Conservation (phyloP, 1,140 invertebrate species). For the Rhagoletis pomonella region DNA sequence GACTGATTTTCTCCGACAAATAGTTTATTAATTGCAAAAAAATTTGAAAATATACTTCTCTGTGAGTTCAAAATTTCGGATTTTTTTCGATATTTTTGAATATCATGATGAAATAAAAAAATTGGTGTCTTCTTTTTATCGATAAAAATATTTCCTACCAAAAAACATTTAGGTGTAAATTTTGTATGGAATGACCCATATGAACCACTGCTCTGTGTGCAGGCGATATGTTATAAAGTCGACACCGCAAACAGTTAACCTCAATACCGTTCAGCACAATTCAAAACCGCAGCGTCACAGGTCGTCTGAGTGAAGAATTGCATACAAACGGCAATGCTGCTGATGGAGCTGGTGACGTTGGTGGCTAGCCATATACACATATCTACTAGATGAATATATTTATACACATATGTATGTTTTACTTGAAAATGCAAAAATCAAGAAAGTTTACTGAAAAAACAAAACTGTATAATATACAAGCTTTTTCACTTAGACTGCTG, state of each 20-base stretch:
- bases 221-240: not conserved
- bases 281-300: not conserved
- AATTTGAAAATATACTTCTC: too few relatives aligned
- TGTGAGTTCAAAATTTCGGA: too few relatives aligned
- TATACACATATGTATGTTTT: not conserved
- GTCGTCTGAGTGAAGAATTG: conserved; percentile 6
- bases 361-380: not conserved
- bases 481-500: not conserved
- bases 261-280: conserved; percentile 15
- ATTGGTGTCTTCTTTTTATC: too few relatives aligned
- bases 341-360: not conserved
- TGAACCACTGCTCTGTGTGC: not conserved
- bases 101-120: too few relatives aligned
- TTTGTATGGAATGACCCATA: too few relatives aligned
- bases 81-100: too few relatives aligned
- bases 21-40: too few relatives aligned
- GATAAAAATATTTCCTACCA: too few relatives aligned
- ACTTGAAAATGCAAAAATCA: not conserved
- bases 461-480: not conserved
- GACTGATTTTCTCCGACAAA: too few relatives aligned
- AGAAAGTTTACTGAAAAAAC: not conserved
- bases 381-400: not conserved
- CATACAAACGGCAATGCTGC: not conserved
- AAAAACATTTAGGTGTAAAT: too few relatives aligned
- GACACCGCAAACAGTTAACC: conserved; percentile 41